phyloP scores from a whole-genome alignment of 2,888 invertebrate genomes.

The Phlogophora meticulosa region DNA sequence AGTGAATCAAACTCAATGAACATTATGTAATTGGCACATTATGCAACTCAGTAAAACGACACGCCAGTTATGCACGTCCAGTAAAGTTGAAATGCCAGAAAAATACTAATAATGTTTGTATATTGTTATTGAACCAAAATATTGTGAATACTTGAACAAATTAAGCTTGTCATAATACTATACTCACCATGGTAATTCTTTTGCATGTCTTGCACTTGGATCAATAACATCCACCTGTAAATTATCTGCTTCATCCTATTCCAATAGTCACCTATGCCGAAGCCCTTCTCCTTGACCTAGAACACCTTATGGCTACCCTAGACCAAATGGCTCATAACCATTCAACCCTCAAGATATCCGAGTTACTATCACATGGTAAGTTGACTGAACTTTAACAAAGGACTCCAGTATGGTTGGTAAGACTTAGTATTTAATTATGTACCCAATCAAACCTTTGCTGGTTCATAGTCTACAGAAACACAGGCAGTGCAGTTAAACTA shows the following conservation, averaged over 20 bases:
- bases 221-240: conserved; percentile 80
- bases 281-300: conserved; percentile 90
- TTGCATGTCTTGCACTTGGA: conserved; percentile 91
- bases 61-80: conserved; percentile 63
- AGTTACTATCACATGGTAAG: conserved; percentile 89
- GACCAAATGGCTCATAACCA: conserved; percentile 91
- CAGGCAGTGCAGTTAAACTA: too few relatives aligned
- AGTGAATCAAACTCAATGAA: conserved; percentile 52
- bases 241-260: conserved; percentile 82
- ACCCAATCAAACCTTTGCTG: conserved; percentile 3
- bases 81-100: conserved; percentile 55
- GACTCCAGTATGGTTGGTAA: conserved; percentile 46
- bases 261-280: conserved; percentile 90
- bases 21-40: conserved; percentile 61
- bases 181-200: conserved; percentile 79
- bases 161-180: conserved; percentile 62
- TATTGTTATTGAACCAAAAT: conserved; percentile 38
- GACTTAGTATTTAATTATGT: conserved; percentile 31
- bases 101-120: conserved; percentile 31
- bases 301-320: conserved; percentile 91
- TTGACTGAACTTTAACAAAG: conserved; percentile 57
- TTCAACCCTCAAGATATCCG: conserved; percentile 89
- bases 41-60: conserved; percentile 60
- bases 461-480: conserved; percentile 9
- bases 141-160: conserved; percentile 49